These are phyloP conservation scores for Galbula dea DNA, from an alignment of 2,113 vertebrate genomes.

Conservation along the genomic window DNA sequence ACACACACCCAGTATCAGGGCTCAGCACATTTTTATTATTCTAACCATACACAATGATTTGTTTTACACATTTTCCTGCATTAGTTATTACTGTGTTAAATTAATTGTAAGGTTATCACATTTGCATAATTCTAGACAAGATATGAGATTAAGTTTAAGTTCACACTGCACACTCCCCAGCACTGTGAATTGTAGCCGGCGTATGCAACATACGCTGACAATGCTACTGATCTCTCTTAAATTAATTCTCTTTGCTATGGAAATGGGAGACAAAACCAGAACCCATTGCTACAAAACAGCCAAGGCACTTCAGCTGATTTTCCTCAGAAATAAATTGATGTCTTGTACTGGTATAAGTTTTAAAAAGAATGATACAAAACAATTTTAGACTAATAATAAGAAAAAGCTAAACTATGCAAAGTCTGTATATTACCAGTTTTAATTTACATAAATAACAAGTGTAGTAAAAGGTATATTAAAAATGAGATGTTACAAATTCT, in stretches of 20 bases:
- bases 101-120: background rate
- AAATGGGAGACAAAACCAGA: background rate
- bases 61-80: background rate
- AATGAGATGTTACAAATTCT: background rate
- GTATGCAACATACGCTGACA: background rate
- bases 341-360: background rate
- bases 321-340: background rate
- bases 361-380: background rate
- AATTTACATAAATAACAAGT: background rate
- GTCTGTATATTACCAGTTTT: background rate
- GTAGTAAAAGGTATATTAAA: background rate
- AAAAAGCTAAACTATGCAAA: background rate
- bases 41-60: background rate
- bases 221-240: conserved; percentile 8
- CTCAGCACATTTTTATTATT: background rate
- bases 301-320: background rate
- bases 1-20: background rate
- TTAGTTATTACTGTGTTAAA: background rate
- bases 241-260: conserved; percentile 43
- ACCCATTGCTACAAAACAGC: background rate
- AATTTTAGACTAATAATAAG: background rate
- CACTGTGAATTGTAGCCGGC: background rate
- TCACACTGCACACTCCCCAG: background rate
- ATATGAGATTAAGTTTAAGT: background rate
- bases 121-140: background rate